phyloP scores from a whole-genome alignment of 2,797 vertebrate genomes.

The Gobio occitaniae region DNA sequence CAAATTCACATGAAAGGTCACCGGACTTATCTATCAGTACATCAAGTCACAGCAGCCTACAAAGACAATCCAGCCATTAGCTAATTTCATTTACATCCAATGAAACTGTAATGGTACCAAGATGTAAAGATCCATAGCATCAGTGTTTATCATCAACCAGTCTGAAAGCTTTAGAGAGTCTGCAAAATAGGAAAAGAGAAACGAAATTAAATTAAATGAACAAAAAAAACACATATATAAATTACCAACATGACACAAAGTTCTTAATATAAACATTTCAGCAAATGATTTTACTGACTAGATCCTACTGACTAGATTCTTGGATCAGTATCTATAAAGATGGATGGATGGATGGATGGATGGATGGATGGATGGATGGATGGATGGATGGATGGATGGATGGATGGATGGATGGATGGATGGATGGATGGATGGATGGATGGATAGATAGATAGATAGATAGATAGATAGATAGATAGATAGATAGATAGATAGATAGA shows the following conservation, averaged over 20 bases:
- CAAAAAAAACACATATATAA: neutral
- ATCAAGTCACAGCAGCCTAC: neutral
- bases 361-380: too few relatives aligned
- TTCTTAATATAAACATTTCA: neutral
- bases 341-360: neutral
- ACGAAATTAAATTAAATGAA: neutral
- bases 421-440: too few relatives aligned
- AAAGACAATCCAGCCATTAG: neutral
- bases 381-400: too few relatives aligned
- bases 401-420: too few relatives aligned
- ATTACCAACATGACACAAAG: neutral
- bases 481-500: too few relatives aligned
- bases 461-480: too few relatives aligned
- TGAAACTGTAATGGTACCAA: neutral
- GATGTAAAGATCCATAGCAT: neutral
- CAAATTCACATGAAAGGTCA: neutral
- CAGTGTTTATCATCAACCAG: neutral
- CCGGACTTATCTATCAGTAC: neutral
- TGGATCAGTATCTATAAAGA: neutral
- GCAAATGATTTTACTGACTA: neutral
- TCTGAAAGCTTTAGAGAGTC: neutral
- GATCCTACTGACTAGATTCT: neutral
- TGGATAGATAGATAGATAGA: too few relatives aligned
- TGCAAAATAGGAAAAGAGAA: neutral
- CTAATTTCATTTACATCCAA: neutral